Evolutionary conservation across 2,113 vertebrate genomes (phyloP), one percentile per base, ranked within the genome.

Genomic region (Zeus faber): DNA sequence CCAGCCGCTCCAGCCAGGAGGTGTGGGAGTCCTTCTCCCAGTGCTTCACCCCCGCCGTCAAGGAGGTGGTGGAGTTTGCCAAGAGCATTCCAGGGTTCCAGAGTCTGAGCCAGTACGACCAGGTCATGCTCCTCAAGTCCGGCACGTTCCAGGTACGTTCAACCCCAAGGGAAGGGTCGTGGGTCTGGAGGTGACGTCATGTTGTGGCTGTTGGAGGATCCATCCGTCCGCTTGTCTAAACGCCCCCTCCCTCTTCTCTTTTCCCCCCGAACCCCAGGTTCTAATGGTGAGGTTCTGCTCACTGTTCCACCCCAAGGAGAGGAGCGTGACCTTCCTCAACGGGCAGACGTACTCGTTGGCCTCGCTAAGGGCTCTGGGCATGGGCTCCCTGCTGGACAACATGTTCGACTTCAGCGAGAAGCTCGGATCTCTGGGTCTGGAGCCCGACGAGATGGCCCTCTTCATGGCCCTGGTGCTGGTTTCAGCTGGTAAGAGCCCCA

Each of bases 11-110:
- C 62, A 89, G 89, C 55, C 89, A 89, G 66, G 87, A 91, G 72
- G 78, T 91, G 61, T 91, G 90, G 90, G 90, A 91, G 54, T 87
- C 89, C 24, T 91, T 91, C 76, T 91, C 90, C n/a, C 87, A 89
- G 77, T 91, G 89, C 67, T 91, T 91, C 75, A 91, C 90, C 8
- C 90, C 90, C 1, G 90, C 89, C 1, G 90, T 91, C 13, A 89
- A 85, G 50, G 89, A 91, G 74, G 90, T 91, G 18, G 90, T 91
- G 60, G 89, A 91, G 74, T 91, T 91, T 35, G 90, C 90, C 46
- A 91, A 91, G 75, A 90, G 90, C 67, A 91, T 91, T 59, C 90
- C 90, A 1, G 90, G 89, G 47, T 91, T 91, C 78, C 89, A 90
- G 71, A 77, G 35, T 4, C 88, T 91, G 3, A 88, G 85, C 71